Evolutionary conservation across 2,113 vertebrate species (phyloP), one percentile per base, ranked within the genome.

Genomic region (Hyperoodon ampullatus): DNA sequence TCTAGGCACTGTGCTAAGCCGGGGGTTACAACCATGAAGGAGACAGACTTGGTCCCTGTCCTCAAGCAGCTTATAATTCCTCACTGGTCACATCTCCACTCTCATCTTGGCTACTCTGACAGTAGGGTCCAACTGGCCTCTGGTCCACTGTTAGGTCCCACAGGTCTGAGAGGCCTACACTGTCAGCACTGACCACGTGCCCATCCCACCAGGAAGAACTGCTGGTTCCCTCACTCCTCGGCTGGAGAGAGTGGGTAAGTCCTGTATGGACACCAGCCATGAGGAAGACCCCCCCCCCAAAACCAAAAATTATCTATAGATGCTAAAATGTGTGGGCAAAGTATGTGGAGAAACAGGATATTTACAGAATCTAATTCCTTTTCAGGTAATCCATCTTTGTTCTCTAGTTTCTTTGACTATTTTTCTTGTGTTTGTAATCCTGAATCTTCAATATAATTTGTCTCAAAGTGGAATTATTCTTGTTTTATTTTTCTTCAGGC

Each of bases 381-480:
- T 50, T 50, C 60, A 80, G 19, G 1, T 65, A 78, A 66, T 87
- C 42, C 30, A 15, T 14, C 39, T 68, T 72, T 87, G 81, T 26
- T 3, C 33, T 74, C 72, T 91, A 47, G 4, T 50, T 89, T 90
- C 74, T 87, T 71, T 23, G 68, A 65, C 39, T 21, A 61, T 78
- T 85, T 72, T 90, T 81, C 87, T 74, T 90, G 26, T 33, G 33
- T 91, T 90, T 74, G 39, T 3, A 72, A 75, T 74, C 26, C 39
- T 82, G 24, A 87, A 66, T 87, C 55, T 96, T 74, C 19, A 93
- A 35, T 78, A 71, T 55, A 28, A 70, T 93, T 78, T 90, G 8
- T 63, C 63, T 85, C 6, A 8, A 74, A 50, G 15, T 50, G 10
- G 39, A 70, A 63, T 77, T 78, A 44, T 47, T 78, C 53, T 53